A percentile compares a stretch with the other conserved stretches of the same genome.
Conservation (phyloP, 92 coral and sea anemone species). For the Chrysogorgia sp. region DNA sequence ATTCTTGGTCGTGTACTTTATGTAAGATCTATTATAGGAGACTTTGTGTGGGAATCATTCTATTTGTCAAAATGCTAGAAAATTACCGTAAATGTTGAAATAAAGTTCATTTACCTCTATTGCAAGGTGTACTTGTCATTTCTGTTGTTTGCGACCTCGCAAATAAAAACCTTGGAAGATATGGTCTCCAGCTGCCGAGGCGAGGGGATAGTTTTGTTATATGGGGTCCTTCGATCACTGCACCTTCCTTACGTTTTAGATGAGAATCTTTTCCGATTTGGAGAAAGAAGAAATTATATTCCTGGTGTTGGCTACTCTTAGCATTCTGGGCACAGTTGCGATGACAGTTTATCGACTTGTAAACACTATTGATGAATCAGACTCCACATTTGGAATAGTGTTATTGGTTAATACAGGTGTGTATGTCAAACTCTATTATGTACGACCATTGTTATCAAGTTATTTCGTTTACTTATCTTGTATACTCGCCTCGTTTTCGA, state of each 20-base stretch:
- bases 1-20: neutral
- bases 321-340: constrained; percentile 28
- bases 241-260: neutral
- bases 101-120: too few species aligned
- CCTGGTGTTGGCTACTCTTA: constrained; percentile 27
- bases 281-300: constrained; percentile 25
- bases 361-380: constrained; percentile 29
- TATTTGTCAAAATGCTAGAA: neutral
- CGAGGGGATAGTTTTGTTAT: neutral
- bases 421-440: too few species aligned
- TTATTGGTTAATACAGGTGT: constrained; percentile 33
- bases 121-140: too few species aligned
- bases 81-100: too few species aligned
- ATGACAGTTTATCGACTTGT: constrained; percentile 35
- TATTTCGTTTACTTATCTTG: too few species aligned
- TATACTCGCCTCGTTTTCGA: too few species aligned
- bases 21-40: too few species aligned
- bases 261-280: constrained; percentile 25
- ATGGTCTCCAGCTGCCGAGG: too few species aligned
- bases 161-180: too few species aligned
- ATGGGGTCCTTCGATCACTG: neutral
- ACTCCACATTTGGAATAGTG: constrained; percentile 26
- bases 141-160: neutral
- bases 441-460: too few species aligned
- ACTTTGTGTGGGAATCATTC: neutral